Conservation (phyloP, 1,140 invertebrate genomes). For the Diorhabda carinulata region DNA sequence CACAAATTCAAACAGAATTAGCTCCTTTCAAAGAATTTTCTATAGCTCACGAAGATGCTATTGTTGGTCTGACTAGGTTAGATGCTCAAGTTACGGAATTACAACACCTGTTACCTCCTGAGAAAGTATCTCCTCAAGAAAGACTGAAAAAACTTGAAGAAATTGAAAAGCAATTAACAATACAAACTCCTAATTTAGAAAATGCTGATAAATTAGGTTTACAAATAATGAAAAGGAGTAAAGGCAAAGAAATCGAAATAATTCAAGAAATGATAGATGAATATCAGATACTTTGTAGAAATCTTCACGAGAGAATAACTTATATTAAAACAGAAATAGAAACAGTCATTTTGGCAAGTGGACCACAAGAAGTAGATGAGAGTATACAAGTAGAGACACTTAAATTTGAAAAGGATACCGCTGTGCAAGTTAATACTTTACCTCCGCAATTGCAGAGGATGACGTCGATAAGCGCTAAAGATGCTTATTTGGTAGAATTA, state of each 20-base stretch:
- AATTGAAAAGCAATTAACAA: constrained; percentile 57
- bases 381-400: constrained; percentile 69
- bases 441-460: constrained; percentile 53
- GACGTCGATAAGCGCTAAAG: constrained; percentile 68
- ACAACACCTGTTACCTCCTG: constrained; percentile 56
- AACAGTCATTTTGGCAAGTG: constrained; percentile 37
- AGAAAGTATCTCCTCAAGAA: constrained; percentile 47
- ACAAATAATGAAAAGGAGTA: constrained; percentile 56
- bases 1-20: constrained; percentile 51
- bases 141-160: constrained; percentile 50
- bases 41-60: constrained; percentile 63
- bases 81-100: constrained; percentile 66
- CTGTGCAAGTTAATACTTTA: constrained; percentile 74
- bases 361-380: constrained; percentile 52
- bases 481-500: constrained; percentile 72
- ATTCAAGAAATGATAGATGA: constrained; percentile 65
- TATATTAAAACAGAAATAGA: constrained; percentile 51
- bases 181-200: constrained; percentile 52
- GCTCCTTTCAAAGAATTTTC: constrained; percentile 63
- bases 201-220: constrained; percentile 58
- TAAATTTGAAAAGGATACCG: constrained; percentile 68
- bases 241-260: constrained; percentile 52
- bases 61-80: constrained; percentile 63
- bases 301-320: constrained; percentile 56
- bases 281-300: constrained; percentile 63